Evolutionary conservation across 2,888 invertebrate species (phyloP), one percentile per base, ranked within the genome.

Genomic region (Diadegma fenestrale): DNA sequence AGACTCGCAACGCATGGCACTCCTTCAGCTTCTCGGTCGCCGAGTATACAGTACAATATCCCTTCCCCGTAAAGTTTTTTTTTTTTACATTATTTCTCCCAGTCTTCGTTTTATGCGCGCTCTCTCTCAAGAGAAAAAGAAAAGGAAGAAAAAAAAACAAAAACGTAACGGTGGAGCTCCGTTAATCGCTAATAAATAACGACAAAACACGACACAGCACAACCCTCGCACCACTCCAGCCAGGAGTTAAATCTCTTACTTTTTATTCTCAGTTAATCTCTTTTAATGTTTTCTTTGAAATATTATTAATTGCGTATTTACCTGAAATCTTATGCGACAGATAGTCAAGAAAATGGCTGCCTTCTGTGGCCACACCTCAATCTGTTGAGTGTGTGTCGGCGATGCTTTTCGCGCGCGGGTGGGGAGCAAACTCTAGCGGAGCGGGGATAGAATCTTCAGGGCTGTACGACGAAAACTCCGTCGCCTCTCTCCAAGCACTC

Each of bases 341-440:
- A 92, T 91, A 92, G 92, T 92, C 92, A 90, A 92, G 92, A 92
- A 92, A 92, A 92, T 92, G 92, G 92, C 92, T 92, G 92, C 91
- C 92, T 88, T 92, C 90, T 89, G 89, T 91, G 91, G 91, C 92
- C 92, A 92, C 92, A 92, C 92, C 92, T 92, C 92, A 91, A 92
- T 92, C 91, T 91, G 91, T 91, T 90, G 91, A 91, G 91, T 91
- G 91, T 89, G 88, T 88, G 87, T 79, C 58, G 30, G 68, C 69
- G 78, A 54, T 41, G 68, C 43, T 22, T 58, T 26, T 19, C 14
- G 10, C 17, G 71, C 14, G 10, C 17, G 71, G 30, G 71, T 58
- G 61, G 69, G 58, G 64, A 82, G 37, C 71, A 69, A 75, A 80
- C 68, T 84, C 75, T 87, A 43, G 85, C 85, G 85, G 63, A 71